These are phyloP conservation scores for Drosophila kohkoa DNA, from an alignment of 1,140 invertebrate genomes.

Conservation along the genomic window DNA sequence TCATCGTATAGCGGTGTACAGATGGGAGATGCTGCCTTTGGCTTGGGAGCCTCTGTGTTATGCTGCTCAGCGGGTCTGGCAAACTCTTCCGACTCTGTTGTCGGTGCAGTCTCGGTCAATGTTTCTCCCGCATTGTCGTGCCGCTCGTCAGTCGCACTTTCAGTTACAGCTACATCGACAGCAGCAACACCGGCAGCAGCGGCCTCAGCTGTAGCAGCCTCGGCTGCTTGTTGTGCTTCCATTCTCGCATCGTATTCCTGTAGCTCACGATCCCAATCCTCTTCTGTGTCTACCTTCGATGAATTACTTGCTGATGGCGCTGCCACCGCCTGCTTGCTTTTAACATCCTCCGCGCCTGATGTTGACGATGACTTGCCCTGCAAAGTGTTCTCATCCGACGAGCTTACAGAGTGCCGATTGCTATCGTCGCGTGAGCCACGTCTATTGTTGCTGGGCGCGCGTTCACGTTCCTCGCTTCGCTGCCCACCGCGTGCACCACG, in stretches of 20 bases:
- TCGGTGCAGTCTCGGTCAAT: not conserved
- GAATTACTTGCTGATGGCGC: slow-evolving; percentile 28
- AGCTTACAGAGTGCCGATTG: slow-evolving; percentile 65
- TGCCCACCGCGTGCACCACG: slow-evolving; percentile 69
- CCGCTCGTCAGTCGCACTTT: not conserved
- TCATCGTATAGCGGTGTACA: slow-evolving; percentile 78
- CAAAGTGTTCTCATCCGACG: slow-evolving; percentile 46
- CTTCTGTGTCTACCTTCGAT: slow-evolving; percentile 66
- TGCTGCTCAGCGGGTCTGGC: slow-evolving; percentile 25
- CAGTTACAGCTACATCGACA: not conserved
- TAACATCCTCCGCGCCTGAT: slow-evolving; percentile 27
- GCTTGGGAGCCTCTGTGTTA: slow-evolving; percentile 29
- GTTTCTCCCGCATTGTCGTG: not conserved
- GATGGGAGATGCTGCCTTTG: slow-evolving; percentile 49
- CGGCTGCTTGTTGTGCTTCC: slow-evolving; percentile 57
- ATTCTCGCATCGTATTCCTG: slow-evolving; percentile 74
- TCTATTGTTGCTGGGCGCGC: slow-evolving; percentile 56
- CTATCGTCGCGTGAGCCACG: slow-evolving; percentile 67
- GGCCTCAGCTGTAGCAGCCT: slow-evolving; percentile 26
- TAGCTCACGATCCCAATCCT: slow-evolving; percentile 81
- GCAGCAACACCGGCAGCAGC: slow-evolving; percentile 1
- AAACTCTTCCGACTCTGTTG: slow-evolving; percentile 10
- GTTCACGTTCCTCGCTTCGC: slow-evolving; percentile 72
- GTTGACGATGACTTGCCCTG: slow-evolving; percentile 34
- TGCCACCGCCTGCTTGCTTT: slow-evolving; percentile 21